Evolutionary conservation across 2,113 vertebrate species (phyloP).

Genomic region (Rana temporaria): DNA sequence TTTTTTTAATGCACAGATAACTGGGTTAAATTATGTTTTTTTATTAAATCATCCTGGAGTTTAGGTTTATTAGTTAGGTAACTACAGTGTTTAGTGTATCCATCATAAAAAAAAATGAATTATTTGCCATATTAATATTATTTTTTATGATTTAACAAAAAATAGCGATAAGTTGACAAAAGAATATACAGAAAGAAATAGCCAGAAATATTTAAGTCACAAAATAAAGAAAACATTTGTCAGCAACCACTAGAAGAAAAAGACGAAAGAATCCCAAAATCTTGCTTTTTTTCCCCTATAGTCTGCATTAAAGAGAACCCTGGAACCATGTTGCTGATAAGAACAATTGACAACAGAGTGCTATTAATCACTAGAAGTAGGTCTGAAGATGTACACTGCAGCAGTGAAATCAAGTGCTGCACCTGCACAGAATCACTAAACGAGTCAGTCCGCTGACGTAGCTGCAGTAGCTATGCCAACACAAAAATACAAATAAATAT

Average conservation of each 20-base stretch:
- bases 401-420: conserved; percentile 11
- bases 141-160: too few relatives aligned
- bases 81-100: too few relatives aligned
- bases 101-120: too few relatives aligned
- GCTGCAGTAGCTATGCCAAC: background rate
- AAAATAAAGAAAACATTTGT: too few relatives aligned
- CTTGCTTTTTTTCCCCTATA: conserved; percentile 8
- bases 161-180: too few relatives aligned
- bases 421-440: conserved; percentile 33
- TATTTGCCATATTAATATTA: too few relatives aligned
- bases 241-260: background rate
- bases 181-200: too few relatives aligned
- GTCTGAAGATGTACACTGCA: conserved; percentile 21
- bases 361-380: conserved; percentile 44
- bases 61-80: too few relatives aligned
- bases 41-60: too few relatives aligned
- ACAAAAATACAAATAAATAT: background rate
- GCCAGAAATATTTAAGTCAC: too few relatives aligned
- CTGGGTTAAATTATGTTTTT: too few relatives aligned
- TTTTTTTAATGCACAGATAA: too few relatives aligned
- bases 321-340: conserved; percentile 49
- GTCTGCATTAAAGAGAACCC: conserved; percentile 2
- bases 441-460: background rate
- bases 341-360: conserved; percentile 19
- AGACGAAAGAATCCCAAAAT: background rate